Percentiles rank a stretch among this genome's conserved stretches.
These are phyloP conservation scores for Danio choprae DNA, from an alignment of 2,797 vertebrate genomes.

Conservation along the genomic window DNA sequence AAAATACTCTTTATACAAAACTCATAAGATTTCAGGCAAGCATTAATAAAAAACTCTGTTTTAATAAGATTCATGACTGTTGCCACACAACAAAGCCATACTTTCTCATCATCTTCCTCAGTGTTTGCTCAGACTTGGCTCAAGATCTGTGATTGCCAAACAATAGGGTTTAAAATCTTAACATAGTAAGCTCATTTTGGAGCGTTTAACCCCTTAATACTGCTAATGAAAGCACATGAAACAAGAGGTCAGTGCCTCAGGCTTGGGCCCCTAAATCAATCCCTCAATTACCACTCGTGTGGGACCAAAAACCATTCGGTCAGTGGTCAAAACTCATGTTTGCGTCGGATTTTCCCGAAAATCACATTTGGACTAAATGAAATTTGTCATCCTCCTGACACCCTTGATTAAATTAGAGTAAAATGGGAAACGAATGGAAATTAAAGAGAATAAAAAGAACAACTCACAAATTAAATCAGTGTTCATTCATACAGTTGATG, in stretches of 20 bases:
- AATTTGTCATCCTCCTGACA: conserved; percentile 37
- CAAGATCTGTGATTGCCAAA: conserved; percentile 39
- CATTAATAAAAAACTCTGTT: background rate
- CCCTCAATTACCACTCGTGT: conserved; percentile 43
- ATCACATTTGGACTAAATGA: conserved; percentile 47
- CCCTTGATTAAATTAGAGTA: conserved; percentile 62
- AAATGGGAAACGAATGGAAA: conserved; percentile 43
- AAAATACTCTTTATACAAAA: background rate
- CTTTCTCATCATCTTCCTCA: background rate
- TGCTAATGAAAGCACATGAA: conserved; percentile 52
- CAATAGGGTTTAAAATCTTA: conserved; percentile 47
- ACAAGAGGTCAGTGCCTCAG: conserved; percentile 48
- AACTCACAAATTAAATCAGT: conserved; percentile 39
- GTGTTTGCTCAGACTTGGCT: conserved; percentile 17
- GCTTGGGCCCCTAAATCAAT: conserved; percentile 44
- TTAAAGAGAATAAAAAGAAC: background rate
- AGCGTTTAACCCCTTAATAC: conserved; percentile 40
- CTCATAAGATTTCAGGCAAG: background rate
- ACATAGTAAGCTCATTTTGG: conserved; percentile 38
- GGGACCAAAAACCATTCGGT: conserved; percentile 29
- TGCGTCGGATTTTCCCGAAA: conserved; percentile 39
- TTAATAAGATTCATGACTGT: background rate
- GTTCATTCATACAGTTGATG: conserved; percentile 4
- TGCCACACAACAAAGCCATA: conserved; percentile 6
- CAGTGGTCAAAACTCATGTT: conserved; percentile 35